Conservation (phyloP, 2,888 invertebrate genomes). For the Lissonota sp. region DNA sequence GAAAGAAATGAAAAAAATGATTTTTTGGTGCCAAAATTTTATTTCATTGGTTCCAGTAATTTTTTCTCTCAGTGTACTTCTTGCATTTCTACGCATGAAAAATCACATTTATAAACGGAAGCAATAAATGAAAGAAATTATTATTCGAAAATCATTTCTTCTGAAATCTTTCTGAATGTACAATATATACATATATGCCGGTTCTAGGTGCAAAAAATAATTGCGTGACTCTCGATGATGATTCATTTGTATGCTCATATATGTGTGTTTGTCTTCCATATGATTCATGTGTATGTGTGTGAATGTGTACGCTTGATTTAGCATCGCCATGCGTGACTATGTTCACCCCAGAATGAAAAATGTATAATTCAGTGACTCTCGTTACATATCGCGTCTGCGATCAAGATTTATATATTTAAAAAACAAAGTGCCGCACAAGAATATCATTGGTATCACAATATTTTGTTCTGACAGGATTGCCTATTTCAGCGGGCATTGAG, state of each 20-base stretch:
- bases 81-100: no score
- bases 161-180: no score
- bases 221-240: conserved; percentile 17
- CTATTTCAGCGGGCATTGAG: no score
- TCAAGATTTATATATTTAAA: conserved; percentile 31
- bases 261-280: background rate
- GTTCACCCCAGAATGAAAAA: conserved; percentile 17
- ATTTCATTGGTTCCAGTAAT: no score
- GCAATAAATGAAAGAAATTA: no score
- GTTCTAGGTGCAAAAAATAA: background rate
- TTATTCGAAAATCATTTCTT: no score
- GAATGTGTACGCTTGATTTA: background rate
- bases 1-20: no score
- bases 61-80: no score
- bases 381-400: conserved; percentile 44
- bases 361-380: conserved; percentile 43
- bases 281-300: conserved; percentile 22
- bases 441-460: background rate
- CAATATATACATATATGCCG: no score
- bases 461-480: background rate
- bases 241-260: background rate
- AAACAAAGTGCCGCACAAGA: background rate
- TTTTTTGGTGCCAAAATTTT: no score
- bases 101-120: no score
- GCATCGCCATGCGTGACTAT: conserved; percentile 44